Evolutionary conservation across 2,113 vertebrate genomes (phyloP), one percentile per base, ranked within the genome.

Genomic region (Crotalus tigris): DNA sequence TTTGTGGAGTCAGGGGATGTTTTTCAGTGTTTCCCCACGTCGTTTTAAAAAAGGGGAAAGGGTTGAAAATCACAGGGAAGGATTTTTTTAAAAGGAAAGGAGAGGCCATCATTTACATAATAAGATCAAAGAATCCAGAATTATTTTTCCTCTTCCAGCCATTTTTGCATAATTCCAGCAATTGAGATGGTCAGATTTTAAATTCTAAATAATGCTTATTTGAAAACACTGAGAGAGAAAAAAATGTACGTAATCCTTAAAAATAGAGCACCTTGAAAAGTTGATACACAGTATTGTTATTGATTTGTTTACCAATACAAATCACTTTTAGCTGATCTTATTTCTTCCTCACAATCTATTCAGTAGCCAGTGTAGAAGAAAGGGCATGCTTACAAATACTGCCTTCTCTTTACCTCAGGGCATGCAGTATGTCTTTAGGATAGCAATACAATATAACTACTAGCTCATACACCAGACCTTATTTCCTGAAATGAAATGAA

Each of bases 361-460:
- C 57, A 15, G 24, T 91, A 55, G 33, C 54, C 54, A 86, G 51
- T 11, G 13, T 44, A 49, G 87, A 64, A 64, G 91, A 54, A 92
- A 61, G 13, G n/a, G n/a, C 59, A 26, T 69, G 29, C 59, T 54
- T 87, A 54, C 64, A 64, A 55, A 92, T 46, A 51, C 24, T 55
- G 39, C n/a, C 51, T 88, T 69, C 51, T 8, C 21, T 92, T 88
- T 88, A 57, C 8, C 39, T 33, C 92, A 75, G 33, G 51, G 81
- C 51, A 49, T 33, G 44, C 64, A 51, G 17, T 49, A 90, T 90
- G 55, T 93, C 75, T 93, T 93, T 61, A 86, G 75, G 29, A 29
- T 86, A 46, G 64, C 69, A 90, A 90, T 90, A 85, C 51, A 92
- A 92, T 51, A 92, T 89, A 58, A 51, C 53, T 92, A 51, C 85